Evolutionary conservation across 2,113 vertebrate genomes (phyloP).

Genomic region (Burhinus oedicnemus): DNA sequence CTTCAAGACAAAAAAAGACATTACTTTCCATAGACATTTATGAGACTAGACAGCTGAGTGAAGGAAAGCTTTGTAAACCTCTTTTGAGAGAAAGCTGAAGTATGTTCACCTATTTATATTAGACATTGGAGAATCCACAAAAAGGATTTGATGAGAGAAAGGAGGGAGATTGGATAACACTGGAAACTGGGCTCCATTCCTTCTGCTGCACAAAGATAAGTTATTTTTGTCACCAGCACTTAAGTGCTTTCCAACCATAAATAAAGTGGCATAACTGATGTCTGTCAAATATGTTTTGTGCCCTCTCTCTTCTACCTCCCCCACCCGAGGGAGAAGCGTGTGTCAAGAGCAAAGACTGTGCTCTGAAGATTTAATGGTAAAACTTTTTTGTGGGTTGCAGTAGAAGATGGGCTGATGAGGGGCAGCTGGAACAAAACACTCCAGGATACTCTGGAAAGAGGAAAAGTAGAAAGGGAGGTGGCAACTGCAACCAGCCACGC

Average conservation of each 20-base stretch:
- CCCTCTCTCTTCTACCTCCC: neutral
- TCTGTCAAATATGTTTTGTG: neutral
- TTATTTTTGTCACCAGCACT: neutral
- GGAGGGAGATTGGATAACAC: neutral
- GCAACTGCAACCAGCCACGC: neutral
- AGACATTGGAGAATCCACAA: neutral
- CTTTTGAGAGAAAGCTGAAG: constrained; percentile 24
- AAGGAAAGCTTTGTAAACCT: constrained; percentile 14
- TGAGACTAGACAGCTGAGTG: constrained; percentile 20
- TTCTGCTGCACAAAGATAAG: neutral
- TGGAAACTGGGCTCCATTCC: neutral
- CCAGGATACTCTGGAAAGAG: neutral
- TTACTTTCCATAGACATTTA: neutral
- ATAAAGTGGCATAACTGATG: neutral
- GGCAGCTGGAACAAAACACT: neutral
- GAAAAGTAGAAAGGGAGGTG: neutral
- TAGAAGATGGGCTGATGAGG: neutral
- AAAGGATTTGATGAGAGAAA: neutral
- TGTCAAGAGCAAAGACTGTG: neutral
- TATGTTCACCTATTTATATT: neutral
- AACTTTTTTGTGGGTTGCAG: neutral
- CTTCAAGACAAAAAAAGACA: constrained; percentile 20
- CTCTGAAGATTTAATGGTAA: neutral
- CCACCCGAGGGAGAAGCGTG: neutral
- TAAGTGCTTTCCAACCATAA: neutral